Evolutionary conservation across 1,140 invertebrate genomes (phyloP).

Genomic region (Drosophila mauritiana): DNA sequence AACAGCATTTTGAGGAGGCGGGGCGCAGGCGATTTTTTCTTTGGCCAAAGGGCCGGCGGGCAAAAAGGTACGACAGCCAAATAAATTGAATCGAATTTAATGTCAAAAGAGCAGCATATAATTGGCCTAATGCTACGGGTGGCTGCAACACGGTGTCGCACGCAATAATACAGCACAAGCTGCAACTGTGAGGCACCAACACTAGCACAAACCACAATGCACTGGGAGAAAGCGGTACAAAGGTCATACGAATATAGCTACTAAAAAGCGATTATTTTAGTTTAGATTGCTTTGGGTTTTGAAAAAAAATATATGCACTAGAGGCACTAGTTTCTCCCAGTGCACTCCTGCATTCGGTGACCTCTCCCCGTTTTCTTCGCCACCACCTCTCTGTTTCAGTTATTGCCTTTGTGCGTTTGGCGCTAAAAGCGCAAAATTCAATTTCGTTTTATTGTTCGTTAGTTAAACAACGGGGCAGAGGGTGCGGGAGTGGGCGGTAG

Average conservation of each 20-base stretch:
- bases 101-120: constrained; percentile 80
- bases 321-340: not conserved
- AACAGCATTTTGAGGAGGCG: constrained; percentile 10
- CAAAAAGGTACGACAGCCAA: constrained; percentile 48
- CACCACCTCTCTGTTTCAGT: constrained; percentile 14
- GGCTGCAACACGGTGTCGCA: constrained; percentile 21
- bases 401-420: constrained; percentile 74
- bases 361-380: not conserved
- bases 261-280: not conserved
- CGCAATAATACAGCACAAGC: constrained; percentile 29
- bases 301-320: too few species aligned
- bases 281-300: not conserved
- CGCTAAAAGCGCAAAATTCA: constrained; percentile 82
- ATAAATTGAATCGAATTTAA: constrained; percentile 81
- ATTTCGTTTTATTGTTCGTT: constrained; percentile 82
- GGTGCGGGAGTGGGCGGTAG: constrained; percentile 8
- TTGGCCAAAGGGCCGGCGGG: constrained; percentile 26
- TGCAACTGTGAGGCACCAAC: constrained; percentile 14
- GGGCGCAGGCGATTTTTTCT: not conserved
- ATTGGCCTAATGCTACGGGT: constrained; percentile 68
- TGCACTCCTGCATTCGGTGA: constrained; percentile 32
- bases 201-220: constrained; percentile 9
- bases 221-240: not conserved
- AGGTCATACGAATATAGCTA: too few species aligned
- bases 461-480: constrained; percentile 63